Base-by-base conservation (phyloP, 2,888 invertebrate species). In the Cloeon dipterum region DNA sequence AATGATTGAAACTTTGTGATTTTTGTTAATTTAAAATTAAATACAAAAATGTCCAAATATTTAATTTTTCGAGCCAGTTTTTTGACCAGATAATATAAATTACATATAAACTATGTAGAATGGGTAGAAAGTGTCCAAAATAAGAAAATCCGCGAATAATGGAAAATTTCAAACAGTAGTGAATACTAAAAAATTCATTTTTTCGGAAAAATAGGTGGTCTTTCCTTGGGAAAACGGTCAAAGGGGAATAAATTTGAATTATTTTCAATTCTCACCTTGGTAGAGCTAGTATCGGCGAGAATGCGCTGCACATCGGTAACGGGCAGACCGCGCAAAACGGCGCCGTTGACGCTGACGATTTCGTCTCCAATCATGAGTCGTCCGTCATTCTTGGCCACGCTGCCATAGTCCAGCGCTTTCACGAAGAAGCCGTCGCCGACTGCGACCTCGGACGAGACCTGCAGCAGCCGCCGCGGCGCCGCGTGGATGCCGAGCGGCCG, bases 401-500 rank as follows among this genome's bases (percentile, higher is more conserved):
- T 72, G 43, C 66, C 68, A 33, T 63, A 59, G 45, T 72, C 70
- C 35, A 74, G 58, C 49, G 69, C 69, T 16, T 70, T 66, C 40
- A 71, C 65, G 41, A 70, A 63, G 46, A 70, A 68, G 19, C 70
- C 59, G 43, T 66, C 64, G 55, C 71, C 70, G 46, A 59, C 65
- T 47, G 66, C 65, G 42, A 60, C 61, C 38, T 59, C 60, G 34
- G 55, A 59, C 36, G 48, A 56, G 38, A 61, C 58, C 50, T 61
- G 59, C 7, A 29, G 16, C 14, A 29, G 29, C 7, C 29, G n/a
- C 47, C 74, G 71, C 46, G 74, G 74, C 21, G 75, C 70, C 42
- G 79, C 55, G 44, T 74, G 70, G 26, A 78, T 67, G 3, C 78
- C 78, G 25, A 78, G 60, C 46, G 68, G 72, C n/a, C n/a, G n/a